phyloP scores from a whole-genome alignment of 2,113 vertebrate genomes.

The Lichenostomus cassidix region DNA sequence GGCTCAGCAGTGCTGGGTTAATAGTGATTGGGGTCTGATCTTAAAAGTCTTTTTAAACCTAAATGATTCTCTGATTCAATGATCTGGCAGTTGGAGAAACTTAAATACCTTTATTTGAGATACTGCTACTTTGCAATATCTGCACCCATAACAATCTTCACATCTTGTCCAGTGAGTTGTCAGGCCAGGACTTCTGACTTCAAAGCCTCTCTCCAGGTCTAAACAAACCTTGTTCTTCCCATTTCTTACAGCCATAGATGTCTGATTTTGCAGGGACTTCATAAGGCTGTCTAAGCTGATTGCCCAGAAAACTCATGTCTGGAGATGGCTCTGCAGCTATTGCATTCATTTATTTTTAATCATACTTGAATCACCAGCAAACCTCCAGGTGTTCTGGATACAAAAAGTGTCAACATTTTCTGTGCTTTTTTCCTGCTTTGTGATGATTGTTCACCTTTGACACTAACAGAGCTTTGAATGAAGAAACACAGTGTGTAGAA shows the following conservation, averaged over 20 bases:
- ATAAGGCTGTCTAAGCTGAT: neutral
- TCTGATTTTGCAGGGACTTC: neutral
- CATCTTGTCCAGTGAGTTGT: neutral
- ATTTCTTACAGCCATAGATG: neutral
- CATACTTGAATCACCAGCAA: neutral
- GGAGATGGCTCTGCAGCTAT: conserved; percentile 3
- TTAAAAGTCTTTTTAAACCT: neutral
- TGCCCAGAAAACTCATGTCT: conserved; percentile 6
- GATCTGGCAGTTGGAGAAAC: neutral
- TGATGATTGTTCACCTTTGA: conserved; percentile 35
- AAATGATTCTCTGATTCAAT: neutral
- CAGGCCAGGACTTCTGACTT: neutral
- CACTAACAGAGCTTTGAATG: neutral
- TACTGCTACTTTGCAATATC: neutral
- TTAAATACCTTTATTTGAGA: neutral
- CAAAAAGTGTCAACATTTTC: neutral
- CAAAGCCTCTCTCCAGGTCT: neutral
- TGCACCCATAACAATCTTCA: neutral
- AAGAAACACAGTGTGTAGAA: neutral
- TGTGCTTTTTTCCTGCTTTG: neutral
- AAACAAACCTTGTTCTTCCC: neutral
- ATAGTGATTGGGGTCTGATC: neutral
- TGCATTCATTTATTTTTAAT: conserved; percentile 61
- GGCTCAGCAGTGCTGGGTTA: neutral
- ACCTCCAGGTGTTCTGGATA: neutral